These are phyloP conservation scores for Alaudala cheleensis DNA, from an alignment of 2,113 vertebrate species.

Conservation along the genomic window DNA sequence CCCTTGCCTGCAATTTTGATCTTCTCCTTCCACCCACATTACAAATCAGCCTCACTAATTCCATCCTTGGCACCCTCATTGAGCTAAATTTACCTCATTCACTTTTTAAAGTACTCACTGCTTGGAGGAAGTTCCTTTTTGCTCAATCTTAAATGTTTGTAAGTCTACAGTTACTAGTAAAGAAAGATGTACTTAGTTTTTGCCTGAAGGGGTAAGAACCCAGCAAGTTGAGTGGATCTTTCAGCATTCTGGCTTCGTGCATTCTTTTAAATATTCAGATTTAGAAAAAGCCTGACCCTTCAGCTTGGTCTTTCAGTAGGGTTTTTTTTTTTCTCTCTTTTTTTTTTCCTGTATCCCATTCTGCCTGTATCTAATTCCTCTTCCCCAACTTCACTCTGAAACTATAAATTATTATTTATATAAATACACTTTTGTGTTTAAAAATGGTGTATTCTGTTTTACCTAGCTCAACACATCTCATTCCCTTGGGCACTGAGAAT, in stretches of 20 bases:
- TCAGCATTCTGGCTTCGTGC: neutral
- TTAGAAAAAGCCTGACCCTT: neutral
- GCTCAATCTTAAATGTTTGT: neutral
- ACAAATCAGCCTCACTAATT: neutral
- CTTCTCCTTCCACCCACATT: neutral
- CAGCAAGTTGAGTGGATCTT: neutral
- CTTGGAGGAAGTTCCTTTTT: neutral
- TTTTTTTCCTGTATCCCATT: neutral
- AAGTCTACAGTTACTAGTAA: neutral
- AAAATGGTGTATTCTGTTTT: neutral
- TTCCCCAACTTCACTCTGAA: neutral
- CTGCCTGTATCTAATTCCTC: neutral
- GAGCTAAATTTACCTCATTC: conserved; percentile 11
- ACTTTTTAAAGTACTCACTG: neutral
- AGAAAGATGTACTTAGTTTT: neutral
- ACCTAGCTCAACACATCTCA: neutral
- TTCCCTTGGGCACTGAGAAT: neutral
- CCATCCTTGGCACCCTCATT: neutral
- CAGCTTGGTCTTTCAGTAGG: neutral
- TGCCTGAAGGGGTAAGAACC: neutral
- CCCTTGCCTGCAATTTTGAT: neutral
- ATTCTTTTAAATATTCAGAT: neutral
- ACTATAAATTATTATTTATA: neutral
- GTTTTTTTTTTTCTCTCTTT: no score
- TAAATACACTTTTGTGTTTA: neutral